Percentiles rank a stretch among this genome's conserved stretches.
Evolutionary conservation across 2,888 invertebrate species (phyloP).

Genomic region (Mesochorus sp.): DNA sequence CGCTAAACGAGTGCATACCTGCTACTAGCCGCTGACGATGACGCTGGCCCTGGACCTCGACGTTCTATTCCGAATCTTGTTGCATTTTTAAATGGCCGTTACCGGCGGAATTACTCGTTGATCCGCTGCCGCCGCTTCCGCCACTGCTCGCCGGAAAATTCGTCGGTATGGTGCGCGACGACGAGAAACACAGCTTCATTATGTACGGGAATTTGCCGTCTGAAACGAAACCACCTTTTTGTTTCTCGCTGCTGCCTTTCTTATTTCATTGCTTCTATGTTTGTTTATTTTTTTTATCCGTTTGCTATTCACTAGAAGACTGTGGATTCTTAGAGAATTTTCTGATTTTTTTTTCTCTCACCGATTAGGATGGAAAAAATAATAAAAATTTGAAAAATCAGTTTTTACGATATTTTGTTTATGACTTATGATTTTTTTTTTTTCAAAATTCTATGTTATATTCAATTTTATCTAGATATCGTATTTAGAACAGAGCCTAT

Average conservation of each 20-base stretch:
- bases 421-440: no score
- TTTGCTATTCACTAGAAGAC: no score
- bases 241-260: conserved; percentile 28
- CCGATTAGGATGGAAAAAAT: no score
- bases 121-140: conserved; percentile 69
- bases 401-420: no score
- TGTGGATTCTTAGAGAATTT: no score
- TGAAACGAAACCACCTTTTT: conserved; percentile 82
- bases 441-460: no score
- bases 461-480: no score
- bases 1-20: conserved; percentile 74
- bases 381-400: no score
- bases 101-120: conserved; percentile 78
- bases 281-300: background rate
- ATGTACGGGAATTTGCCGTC: conserved; percentile 99
- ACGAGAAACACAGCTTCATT: conserved; percentile 99
- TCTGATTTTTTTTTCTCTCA: no score
- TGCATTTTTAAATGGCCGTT: conserved; percentile 82
- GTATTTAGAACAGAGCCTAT: no score
- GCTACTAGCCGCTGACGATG: conserved; percentile 79
- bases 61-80: conserved; percentile 82
- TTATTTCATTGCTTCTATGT: background rate
- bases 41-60: conserved; percentile 81
- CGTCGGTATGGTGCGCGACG: conserved; percentile 86
- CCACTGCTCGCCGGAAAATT: conserved; percentile 79